phyloP scores from a whole-genome alignment of 2,113 vertebrate genomes.

The Crotophaga sulcirostris region DNA sequence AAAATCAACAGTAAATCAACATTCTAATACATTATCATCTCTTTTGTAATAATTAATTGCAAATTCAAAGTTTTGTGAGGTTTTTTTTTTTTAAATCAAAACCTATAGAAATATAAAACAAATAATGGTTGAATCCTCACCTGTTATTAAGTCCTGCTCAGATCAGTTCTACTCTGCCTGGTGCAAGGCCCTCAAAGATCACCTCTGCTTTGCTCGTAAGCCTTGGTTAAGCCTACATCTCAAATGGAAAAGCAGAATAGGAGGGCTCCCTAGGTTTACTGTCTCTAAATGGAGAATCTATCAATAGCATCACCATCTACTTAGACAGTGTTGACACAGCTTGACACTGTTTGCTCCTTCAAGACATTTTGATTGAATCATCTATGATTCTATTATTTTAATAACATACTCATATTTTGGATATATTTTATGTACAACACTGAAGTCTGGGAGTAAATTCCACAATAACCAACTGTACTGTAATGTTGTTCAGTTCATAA shows the following conservation, averaged over 20 bases:
- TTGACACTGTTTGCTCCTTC: background rate
- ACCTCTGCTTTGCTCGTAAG: background rate
- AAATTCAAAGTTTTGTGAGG: background rate
- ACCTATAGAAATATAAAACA: background rate
- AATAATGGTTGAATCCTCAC: background rate
- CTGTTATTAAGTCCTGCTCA: background rate
- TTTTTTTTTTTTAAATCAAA: background rate
- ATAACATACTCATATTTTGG: background rate
- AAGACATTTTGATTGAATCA: background rate
- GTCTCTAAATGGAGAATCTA: background rate
- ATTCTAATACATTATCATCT: too few species aligned
- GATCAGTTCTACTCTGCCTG: background rate
- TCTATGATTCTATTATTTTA: background rate
- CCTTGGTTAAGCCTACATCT: background rate
- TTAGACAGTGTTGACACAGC: background rate
- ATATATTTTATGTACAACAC: background rate
- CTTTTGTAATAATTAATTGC: background rate
- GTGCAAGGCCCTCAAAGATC: background rate
- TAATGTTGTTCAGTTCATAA: background rate
- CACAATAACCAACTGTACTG: background rate
- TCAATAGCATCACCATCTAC: background rate
- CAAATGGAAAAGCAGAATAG: background rate
- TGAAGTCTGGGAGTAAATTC: background rate
- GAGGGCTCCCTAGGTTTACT: background rate
- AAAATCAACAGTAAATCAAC: background rate